Evolutionary conservation across 2,113 vertebrate genomes (phyloP).

Genomic region (Acrocephalus kingi): DNA sequence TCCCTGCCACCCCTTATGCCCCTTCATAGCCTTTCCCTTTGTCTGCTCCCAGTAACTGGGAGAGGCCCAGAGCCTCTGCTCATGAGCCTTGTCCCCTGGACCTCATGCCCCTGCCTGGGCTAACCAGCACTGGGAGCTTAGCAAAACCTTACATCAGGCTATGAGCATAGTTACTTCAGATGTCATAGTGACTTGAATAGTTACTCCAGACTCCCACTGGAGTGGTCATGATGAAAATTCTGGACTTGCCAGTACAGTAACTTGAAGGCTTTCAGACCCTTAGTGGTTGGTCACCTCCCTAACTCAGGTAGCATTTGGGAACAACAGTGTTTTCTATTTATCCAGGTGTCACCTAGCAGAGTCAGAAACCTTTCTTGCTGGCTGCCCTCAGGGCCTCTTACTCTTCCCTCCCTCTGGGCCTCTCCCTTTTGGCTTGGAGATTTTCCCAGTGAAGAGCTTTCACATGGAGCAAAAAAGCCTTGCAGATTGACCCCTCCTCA

Average conservation of each 20-base stretch:
- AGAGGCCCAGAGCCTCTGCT: not conserved
- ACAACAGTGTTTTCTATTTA: not conserved
- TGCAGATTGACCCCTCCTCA: not conserved
- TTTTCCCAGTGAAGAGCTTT: slow-evolving; percentile 43
- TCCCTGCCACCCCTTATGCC: not conserved
- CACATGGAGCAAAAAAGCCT: not conserved
- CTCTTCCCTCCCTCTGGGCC: not conserved
- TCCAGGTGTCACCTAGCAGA: not conserved
- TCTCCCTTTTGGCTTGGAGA: slow-evolving; percentile 22
- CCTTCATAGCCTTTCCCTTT: not conserved
- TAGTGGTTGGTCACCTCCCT: not conserved
- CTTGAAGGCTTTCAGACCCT: not conserved
- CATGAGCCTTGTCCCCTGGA: not conserved
- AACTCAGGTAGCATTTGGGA: not conserved
- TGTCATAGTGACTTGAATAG: not conserved
- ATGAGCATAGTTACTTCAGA: not conserved
- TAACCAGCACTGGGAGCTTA: not conserved
- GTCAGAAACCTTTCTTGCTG: not conserved
- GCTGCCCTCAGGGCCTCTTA: not conserved
- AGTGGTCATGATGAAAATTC: not conserved
- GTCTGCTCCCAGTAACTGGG: not conserved
- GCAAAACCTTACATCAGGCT: not conserved
- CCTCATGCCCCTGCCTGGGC: not conserved
- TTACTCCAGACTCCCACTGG: not conserved
- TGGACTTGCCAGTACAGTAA: not conserved